Conservation (phyloP, 2,888 invertebrate genomes). For the Osedax fenrisi region DNA sequence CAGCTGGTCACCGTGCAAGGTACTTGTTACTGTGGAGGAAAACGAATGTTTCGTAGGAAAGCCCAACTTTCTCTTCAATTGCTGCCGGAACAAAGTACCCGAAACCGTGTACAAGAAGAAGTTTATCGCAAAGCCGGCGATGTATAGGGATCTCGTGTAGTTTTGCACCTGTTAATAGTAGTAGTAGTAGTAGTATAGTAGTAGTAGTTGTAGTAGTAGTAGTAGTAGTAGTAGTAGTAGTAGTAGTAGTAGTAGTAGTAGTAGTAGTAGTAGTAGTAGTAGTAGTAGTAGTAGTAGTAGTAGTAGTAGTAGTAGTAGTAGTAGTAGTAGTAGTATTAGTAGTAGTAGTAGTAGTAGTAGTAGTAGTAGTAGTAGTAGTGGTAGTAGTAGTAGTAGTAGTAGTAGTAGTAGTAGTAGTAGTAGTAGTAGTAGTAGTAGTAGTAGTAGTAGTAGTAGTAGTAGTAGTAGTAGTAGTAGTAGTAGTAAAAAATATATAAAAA, state of each 20-base stretch:
- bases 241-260: constrained; percentile 17
- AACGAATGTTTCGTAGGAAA: not conserved
- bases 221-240: constrained; percentile 15
- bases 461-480: too few relatives aligned
- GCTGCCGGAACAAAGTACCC: constrained; percentile 37
- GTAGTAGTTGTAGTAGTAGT: constrained; percentile 3
- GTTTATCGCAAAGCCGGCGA: constrained; percentile 37
- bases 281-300: constrained; percentile 8
- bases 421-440: too few relatives aligned
- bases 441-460: too few relatives aligned
- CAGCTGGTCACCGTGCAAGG: not conserved
- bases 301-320: constrained; percentile 20
- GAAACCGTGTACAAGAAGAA: constrained; percentile 38
- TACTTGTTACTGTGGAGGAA: not conserved
- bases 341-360: too few relatives aligned
- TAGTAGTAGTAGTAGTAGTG: too few relatives aligned
- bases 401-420: too few relatives aligned
- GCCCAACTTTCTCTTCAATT: constrained; percentile 33
- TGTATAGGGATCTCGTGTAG: constrained; percentile 35
- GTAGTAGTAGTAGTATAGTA: too few relatives aligned
- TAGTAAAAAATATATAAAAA: too few relatives aligned
- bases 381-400: too few relatives aligned
- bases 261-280: constrained; percentile 20
- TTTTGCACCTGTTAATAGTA: constrained; percentile 28
- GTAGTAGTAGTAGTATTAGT: too few relatives aligned